Percentiles rank a stretch among this genome's conserved stretches.
These are phyloP conservation scores for Pygmarrhopalites habei DNA, from an alignment of 1,140 invertebrate genomes.

Conservation along the genomic window DNA sequence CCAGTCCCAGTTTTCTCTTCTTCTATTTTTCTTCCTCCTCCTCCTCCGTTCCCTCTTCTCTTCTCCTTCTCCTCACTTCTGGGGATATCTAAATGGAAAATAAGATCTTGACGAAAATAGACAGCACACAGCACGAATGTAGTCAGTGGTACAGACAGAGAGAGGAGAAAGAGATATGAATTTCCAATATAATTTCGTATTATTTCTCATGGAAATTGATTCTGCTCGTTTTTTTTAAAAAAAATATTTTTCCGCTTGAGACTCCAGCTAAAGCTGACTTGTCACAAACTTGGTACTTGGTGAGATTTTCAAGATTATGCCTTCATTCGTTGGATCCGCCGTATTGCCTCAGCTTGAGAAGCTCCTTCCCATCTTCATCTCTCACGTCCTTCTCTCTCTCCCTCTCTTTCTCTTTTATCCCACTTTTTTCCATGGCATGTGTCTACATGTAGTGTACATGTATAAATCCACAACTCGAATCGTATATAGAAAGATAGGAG, in stretches of 20 bases:
- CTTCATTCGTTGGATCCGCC: not conserved
- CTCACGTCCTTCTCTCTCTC: not conserved
- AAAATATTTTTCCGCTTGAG: slow-evolving; percentile 25
- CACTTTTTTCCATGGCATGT: too few species aligned
- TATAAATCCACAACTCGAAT: too few species aligned
- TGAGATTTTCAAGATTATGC: slow-evolving; percentile 30
- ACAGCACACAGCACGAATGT: too few species aligned
- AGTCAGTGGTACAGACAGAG: not conserved
- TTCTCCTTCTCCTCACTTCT: too few species aligned
- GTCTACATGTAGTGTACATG: too few species aligned
- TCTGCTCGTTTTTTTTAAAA: slow-evolving; percentile 19
- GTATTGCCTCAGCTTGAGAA: not conserved
- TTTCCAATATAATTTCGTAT: slow-evolving; percentile 23
- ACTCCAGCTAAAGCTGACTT: slow-evolving; percentile 25
- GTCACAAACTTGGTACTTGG: slow-evolving; percentile 30
- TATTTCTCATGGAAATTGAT: slow-evolving; percentile 21
- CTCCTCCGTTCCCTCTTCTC: too few species aligned
- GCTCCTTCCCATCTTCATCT: slow-evolving; percentile 1
- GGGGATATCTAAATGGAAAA: too few species aligned
- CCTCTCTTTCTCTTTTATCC: too few species aligned
- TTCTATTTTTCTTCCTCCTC: too few species aligned
- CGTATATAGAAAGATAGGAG: too few species aligned
- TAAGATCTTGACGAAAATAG: too few species aligned
- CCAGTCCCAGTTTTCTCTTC: too few species aligned
- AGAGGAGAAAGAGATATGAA: not conserved